A percentile compares a stretch with the other conserved stretches of the same genome.
Evolutionary conservation across 2,888 invertebrate species (phyloP).

Genomic region (Biston stratarius): DNA sequence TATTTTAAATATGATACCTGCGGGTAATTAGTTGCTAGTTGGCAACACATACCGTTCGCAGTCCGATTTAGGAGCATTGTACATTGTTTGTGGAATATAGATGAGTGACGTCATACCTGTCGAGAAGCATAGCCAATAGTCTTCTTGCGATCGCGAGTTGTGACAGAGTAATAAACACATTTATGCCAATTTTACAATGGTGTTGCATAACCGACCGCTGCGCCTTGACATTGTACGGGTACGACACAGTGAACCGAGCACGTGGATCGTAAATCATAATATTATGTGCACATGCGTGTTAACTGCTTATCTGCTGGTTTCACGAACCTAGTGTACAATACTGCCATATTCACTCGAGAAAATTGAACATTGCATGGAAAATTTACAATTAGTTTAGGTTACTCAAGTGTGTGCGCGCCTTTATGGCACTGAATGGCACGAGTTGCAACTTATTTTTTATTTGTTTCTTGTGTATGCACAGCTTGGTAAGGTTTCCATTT

Average conservation of each 20-base stretch:
- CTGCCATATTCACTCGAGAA: slow-evolving; percentile 10
- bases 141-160: slow-evolving; percentile 47
- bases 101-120: slow-evolving; percentile 40
- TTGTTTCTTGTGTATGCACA: slow-evolving; percentile 3
- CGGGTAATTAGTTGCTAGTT: slow-evolving; percentile 3
- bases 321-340: slow-evolving; percentile 28
- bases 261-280: slow-evolving; percentile 79
- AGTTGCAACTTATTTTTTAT: background rate
- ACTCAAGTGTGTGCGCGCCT: background rate
- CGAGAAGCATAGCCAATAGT: slow-evolving; percentile 38
- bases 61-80: no score
- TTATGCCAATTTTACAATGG: slow-evolving; percentile 79
- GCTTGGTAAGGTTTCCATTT: background rate
- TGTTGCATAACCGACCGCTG: slow-evolving; percentile 73
- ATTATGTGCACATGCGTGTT: slow-evolving; percentile 55
- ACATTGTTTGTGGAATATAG: slow-evolving; percentile 5
- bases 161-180: slow-evolving; percentile 67
- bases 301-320: slow-evolving; percentile 43
- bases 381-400: background rate
- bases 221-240: slow-evolving; percentile 84
- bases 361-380: slow-evolving; percentile 8
- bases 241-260: slow-evolving; percentile 76
- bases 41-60: background rate
- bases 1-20: background rate
- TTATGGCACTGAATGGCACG: slow-evolving; percentile 1